Percentiles rank a stretch among this genome's conserved stretches.
Evolutionary conservation across 2,888 invertebrate species (phyloP).

Genomic region (Thyatira batis): DNA sequence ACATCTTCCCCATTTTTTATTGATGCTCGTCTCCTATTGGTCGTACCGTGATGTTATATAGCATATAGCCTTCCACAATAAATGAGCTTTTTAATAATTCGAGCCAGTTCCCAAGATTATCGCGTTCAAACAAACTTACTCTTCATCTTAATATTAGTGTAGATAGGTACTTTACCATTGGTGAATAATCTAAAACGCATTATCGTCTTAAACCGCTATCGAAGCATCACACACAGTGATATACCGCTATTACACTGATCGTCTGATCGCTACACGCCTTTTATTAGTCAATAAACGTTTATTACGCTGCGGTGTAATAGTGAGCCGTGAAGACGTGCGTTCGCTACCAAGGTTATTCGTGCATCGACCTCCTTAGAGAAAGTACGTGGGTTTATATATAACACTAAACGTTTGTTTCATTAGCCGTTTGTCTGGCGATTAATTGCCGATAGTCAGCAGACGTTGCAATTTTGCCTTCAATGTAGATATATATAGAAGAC

Average conservation of each 20-base stretch:
- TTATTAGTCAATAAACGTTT: slow-evolving; percentile 4
- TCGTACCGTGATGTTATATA: no score
- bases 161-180: no score
- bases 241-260: background rate
- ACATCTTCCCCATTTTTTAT: no score
- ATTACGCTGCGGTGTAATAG: slow-evolving; percentile 16
- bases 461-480: background rate
- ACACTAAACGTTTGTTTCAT: background rate
- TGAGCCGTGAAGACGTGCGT: slow-evolving; percentile 4
- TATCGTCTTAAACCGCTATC: background rate
- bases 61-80: no score
- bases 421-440: background rate
- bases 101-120: no score
- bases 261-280: background rate
- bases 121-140: no score
- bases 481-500: no score
- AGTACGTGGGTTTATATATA: slow-evolving; percentile 4
- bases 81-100: no score
- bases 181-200: no score
- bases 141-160: no score
- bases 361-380: slow-evolving; percentile 12
- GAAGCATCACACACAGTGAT: background rate
- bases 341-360: slow-evolving; percentile 13
- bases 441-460: background rate
- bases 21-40: no score